Conservation (phyloP, 2,888 invertebrate genomes). For the Agrotis clavis region DNA sequence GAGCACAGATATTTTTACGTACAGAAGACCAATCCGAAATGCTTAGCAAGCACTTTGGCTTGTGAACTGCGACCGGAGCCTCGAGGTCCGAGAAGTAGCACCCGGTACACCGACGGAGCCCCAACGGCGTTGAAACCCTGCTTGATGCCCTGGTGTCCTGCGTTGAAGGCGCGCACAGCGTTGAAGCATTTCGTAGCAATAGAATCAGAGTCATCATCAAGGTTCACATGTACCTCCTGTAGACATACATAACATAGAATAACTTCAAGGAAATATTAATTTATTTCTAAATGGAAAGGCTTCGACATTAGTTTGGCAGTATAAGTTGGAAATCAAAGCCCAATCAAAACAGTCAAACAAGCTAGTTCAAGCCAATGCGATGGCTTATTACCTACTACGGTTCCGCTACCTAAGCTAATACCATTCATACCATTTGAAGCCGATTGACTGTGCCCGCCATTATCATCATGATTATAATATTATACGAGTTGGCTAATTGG, state of each 20-base stretch:
- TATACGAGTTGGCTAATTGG: too few relatives aligned
- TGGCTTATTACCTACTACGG: too few relatives aligned
- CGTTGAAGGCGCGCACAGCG: constrained; percentile 71
- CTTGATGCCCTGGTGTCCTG: constrained; percentile 71
- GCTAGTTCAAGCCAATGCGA: too few relatives aligned
- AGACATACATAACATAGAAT: not conserved
- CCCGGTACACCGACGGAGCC: constrained; percentile 91
- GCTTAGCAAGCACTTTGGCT: constrained; percentile 86
- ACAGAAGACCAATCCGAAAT: constrained; percentile 89
- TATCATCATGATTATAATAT: too few relatives aligned
- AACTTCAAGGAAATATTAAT: not conserved
- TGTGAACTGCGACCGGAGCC: constrained; percentile 91
- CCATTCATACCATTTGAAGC: too few relatives aligned
- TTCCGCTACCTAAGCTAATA: too few relatives aligned
- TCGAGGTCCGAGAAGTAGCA: constrained; percentile 91
- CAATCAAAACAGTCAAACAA: too few relatives aligned
- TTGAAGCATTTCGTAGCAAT: constrained; percentile 80
- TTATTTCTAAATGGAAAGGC: not conserved
- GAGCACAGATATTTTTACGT: constrained; percentile 29
- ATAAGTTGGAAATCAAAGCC: too few relatives aligned
- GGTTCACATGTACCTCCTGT: constrained; percentile 80
- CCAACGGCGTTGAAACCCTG: constrained; percentile 80
- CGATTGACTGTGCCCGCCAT: too few relatives aligned
- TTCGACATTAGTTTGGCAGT: too few relatives aligned
- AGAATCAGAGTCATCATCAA: constrained; percentile 70